Percentiles rank a stretch among this genome's conserved stretches.
These are phyloP conservation scores for Melanotaenia trifasciata DNA, from an alignment of 2,797 vertebrate species.

Conservation along the genomic window DNA sequence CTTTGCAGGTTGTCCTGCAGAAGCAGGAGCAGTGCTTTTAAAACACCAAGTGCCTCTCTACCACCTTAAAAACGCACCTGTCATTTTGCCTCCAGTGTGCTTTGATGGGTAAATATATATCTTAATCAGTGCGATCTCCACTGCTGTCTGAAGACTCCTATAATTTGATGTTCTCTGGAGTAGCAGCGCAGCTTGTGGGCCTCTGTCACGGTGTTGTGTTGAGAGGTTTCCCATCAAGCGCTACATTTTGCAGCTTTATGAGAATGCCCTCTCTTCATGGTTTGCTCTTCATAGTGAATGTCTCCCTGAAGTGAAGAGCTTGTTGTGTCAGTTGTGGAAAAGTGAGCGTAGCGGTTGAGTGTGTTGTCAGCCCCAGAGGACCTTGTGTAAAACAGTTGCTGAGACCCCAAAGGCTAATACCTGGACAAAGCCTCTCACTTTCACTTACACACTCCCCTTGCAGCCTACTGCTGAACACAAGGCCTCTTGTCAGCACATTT, in stretches of 20 bases:
- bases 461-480: slow-evolving; percentile 32
- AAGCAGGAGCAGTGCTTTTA: slow-evolving; percentile 45
- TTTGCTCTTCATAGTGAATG: slow-evolving; percentile 19
- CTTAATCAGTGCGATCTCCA: slow-evolving; percentile 42
- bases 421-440: slow-evolving; percentile 50
- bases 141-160: slow-evolving; percentile 5
- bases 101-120: slow-evolving; percentile 47
- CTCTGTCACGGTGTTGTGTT: slow-evolving; percentile 17
- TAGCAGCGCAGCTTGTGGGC: slow-evolving; percentile 3
- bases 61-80: slow-evolving; percentile 57
- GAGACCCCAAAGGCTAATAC: slow-evolving; percentile 58
- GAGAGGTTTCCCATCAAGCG: slow-evolving; percentile 7
- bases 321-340: slow-evolving; percentile 52
- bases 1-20: slow-evolving; percentile 44
- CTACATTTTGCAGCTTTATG: slow-evolving; percentile 43
- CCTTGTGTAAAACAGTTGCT: slow-evolving; percentile 59
- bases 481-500: slow-evolving; percentile 50
- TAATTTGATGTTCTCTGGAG: slow-evolving; percentile 13
- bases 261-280: slow-evolving; percentile 28
- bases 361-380: slow-evolving; percentile 52
- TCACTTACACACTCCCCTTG: slow-evolving; percentile 31
- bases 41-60: slow-evolving; percentile 53
- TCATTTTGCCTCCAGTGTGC: slow-evolving; percentile 26
- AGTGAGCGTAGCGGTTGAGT: slow-evolving; percentile 31
- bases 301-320: slow-evolving; percentile 32